phyloP scores from a whole-genome alignment of 2,113 vertebrate genomes.

The Hippocampus guttulatus region DNA sequence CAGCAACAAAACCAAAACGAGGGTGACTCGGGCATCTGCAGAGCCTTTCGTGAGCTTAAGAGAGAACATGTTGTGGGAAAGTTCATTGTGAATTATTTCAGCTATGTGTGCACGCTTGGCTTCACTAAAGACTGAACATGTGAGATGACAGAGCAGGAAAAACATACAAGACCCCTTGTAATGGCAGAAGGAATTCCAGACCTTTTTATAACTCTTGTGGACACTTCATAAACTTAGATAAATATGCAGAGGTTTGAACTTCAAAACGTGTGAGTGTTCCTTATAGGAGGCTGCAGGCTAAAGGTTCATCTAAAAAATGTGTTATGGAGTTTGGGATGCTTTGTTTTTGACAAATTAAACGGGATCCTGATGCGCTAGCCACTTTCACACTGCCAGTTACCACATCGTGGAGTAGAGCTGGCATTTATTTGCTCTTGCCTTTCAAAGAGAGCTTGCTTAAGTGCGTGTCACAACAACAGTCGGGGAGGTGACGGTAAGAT shows the following conservation, averaged over 20 bases:
- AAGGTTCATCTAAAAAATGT: conserved; percentile 25
- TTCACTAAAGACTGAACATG: conserved; percentile 59
- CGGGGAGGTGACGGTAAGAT: neutral
- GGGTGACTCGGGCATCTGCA: conserved; percentile 36
- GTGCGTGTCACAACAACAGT: neutral
- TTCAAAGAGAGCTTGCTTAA: neutral
- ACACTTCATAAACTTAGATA: conserved; percentile 56
- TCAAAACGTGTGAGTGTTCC: conserved; percentile 38
- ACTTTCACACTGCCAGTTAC: neutral
- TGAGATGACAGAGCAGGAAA: conserved; percentile 67
- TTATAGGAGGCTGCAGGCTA: conserved; percentile 22
- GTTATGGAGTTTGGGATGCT: conserved; percentile 29
- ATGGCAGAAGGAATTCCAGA: conserved; percentile 63
- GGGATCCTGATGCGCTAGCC: conserved; percentile 20
- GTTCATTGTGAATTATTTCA: conserved; percentile 71
- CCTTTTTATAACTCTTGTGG: conserved; percentile 61
- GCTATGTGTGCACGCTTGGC: conserved; percentile 61
- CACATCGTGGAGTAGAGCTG: neutral
- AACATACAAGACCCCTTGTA: conserved; percentile 69
- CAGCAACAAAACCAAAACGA: conserved; percentile 29
- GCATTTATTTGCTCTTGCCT: neutral
- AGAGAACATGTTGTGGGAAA: conserved; percentile 73
- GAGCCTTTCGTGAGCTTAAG: conserved; percentile 46
- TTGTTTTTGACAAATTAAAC: conserved; percentile 33
- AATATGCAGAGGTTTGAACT: conserved; percentile 64